Evolutionary conservation across 2,113 vertebrate species (phyloP), one percentile per base, ranked within the genome.

Genomic region (Pitta sordida): DNA sequence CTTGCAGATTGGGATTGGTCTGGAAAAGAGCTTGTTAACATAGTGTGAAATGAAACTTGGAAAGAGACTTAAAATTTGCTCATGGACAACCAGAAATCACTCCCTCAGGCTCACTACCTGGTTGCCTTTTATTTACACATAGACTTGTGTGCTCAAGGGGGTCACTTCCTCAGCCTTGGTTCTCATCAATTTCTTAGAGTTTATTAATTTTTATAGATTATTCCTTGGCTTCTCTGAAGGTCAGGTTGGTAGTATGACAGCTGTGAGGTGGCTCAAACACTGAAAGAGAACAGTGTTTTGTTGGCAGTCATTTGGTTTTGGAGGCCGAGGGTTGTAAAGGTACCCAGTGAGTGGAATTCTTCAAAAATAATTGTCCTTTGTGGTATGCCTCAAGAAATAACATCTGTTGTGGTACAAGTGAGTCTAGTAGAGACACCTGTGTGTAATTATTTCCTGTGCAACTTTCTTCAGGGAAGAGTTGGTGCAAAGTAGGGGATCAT

Each of bases 81-180:
- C 0, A 0, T 13, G 39, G 49, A 16, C 39, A 44, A 15, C 6
- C 14, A 46, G 29, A 64, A 64, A 32, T 62, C 39, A 8, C 1
- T 22, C 39, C 11, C 39, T 84, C 13, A 64, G 37, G 52, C 44
- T 74, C 9, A 1, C 16, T 19, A 8, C 34, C 21, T 2, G 1
- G 37, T 44, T 0, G 1, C 6, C 24, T n/a, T 58, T 27, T 49
- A 16, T 55, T 73, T 44, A 23, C 12, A 17, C 1, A 1, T 22
- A 60, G 24, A 32, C 27, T 36, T 55, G 6, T 22, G 30, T 1
- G 0, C 32, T 29, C 22, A 41, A 32, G 74, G 44, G 2, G 1
- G 10, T n/a, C 67, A 9, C 49, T 67, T 58, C 46, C 29, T 69
- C 65, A 27, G 60, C 64, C 13, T 67, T 56, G 18, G 13, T 29